phyloP scores from a whole-genome alignment of 2,888 invertebrate species.

The Zootermopsis nevadensis region DNA sequence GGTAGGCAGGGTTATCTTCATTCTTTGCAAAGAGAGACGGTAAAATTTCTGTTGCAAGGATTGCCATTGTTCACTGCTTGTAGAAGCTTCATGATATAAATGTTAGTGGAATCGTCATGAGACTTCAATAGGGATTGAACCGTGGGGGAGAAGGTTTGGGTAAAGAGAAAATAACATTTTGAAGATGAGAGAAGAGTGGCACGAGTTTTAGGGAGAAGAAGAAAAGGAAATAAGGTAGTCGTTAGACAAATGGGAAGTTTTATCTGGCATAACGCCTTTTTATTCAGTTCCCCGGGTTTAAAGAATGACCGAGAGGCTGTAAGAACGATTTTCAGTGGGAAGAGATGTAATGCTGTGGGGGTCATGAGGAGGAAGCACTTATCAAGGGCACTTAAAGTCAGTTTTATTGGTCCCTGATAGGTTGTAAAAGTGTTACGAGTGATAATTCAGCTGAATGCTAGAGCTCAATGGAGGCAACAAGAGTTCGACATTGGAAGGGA shows the following conservation, averaged over 20 bases:
- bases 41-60: neutral
- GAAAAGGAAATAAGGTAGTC: slow-evolving; percentile 32
- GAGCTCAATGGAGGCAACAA: neutral
- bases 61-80: neutral
- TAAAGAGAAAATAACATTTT: neutral
- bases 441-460: slow-evolving; percentile 60
- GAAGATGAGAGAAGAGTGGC: slow-evolving; percentile 23
- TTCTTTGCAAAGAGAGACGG: neutral
- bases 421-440: slow-evolving; percentile 65
- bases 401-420: slow-evolving; percentile 65
- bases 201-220: slow-evolving; percentile 8
- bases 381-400: slow-evolving; percentile 64
- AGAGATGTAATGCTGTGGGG: slow-evolving; percentile 45
- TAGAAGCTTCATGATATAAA: neutral
- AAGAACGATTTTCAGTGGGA: slow-evolving; percentile 60
- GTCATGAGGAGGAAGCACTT: slow-evolving; percentile 58
- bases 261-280: slow-evolving; percentile 62
- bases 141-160: neutral
- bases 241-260: slow-evolving; percentile 63
- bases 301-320: slow-evolving; percentile 58
- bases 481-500: neutral
- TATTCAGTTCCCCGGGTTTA: slow-evolving; percentile 58
- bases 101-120: neutral
- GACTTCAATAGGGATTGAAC: slow-evolving; percentile 13
- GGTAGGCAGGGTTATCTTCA: neutral